Base-by-base conservation (phyloP, 1,140 invertebrate species). In the Drosophila melanica region DNA sequence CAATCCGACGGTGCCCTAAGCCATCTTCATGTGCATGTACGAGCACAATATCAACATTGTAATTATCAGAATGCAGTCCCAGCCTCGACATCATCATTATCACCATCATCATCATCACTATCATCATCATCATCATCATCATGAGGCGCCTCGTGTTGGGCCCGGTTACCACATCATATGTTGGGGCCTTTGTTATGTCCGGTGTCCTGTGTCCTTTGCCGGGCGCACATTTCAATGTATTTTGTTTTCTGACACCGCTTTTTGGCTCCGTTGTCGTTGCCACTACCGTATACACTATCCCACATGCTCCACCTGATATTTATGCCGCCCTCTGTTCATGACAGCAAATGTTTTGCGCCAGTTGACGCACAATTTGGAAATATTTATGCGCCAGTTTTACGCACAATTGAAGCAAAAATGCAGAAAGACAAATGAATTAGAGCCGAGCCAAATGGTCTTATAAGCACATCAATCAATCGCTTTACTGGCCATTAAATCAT, bases 361-460 rank as follows among this genome's bases (percentile, higher is more conserved):
- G 62, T 72, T 67, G 70, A 73, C 70, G 70, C 64, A 54, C 70
- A 60, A 68, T 68, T 68, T 55, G 37, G 55, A 67, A 68, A 68
- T 54, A 73, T 73, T 73, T 68, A 60, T 68, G 55, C 39, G 50
- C 62, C 27, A 42, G 44, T 45, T 66, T 66, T 66, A 66, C 45
- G 69, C 69, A 72, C 62, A 72, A 66, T 66, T 72, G 57, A 66
- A 18, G 37, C 11, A 35, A 54, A 51, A 44, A 62, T 59, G 16
- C 33, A 10, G 7, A 44, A 62, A 51, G 7, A 16, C 10, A 20
- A 47, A 33, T 18, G 39, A 47, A 54, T 23, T 53, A 7, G 14
- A n/a, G 11, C 35, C 33, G 44, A 30, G 23, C 57, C 57, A 63
- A 41, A 37, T 45, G 65, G 54, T 14, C 37, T 64, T 35, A 64